Evolutionary conservation across 2,888 invertebrate species (phyloP).

Genomic region (Tetrapedia diversipes): DNA sequence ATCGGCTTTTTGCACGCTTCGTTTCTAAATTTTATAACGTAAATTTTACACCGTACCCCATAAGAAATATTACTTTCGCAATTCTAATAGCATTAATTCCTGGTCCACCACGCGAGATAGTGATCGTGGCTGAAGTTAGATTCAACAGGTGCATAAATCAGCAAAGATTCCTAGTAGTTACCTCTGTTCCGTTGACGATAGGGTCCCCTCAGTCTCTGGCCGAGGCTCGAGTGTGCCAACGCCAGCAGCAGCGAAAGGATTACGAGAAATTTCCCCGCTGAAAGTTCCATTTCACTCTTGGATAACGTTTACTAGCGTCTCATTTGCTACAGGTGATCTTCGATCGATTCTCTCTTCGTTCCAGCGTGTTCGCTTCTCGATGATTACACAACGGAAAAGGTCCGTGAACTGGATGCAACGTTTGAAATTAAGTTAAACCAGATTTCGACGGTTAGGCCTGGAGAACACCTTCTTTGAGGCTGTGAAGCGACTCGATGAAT

Average conservation of each 20-base stretch:
- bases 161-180: conserved; percentile 56
- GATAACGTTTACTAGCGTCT: conserved; percentile 53
- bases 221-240: conserved; percentile 54
- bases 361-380: not conserved
- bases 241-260: conserved; percentile 65
- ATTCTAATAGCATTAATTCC: too few relatives aligned
- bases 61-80: too few relatives aligned
- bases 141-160: conserved; percentile 33
- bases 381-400: not conserved
- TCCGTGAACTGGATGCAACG: conserved; percentile 16
- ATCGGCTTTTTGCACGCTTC: too few relatives aligned
- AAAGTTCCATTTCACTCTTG: conserved; percentile 68
- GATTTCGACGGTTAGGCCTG: not conserved
- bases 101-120: not conserved
- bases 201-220: conserved; percentile 61
- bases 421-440: not conserved
- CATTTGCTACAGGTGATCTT: conserved; percentile 53
- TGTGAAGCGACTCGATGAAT: not conserved
- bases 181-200: conserved; percentile 64
- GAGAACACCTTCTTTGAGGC: conserved; percentile 2
- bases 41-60: too few relatives aligned
- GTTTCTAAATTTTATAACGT: too few relatives aligned
- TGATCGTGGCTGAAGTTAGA: not conserved
- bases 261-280: conserved; percentile 59
- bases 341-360: not conserved